These are phyloP conservation scores for Dromas ardeola DNA, from an alignment of 2,113 vertebrate genomes.

Conservation along the genomic window DNA sequence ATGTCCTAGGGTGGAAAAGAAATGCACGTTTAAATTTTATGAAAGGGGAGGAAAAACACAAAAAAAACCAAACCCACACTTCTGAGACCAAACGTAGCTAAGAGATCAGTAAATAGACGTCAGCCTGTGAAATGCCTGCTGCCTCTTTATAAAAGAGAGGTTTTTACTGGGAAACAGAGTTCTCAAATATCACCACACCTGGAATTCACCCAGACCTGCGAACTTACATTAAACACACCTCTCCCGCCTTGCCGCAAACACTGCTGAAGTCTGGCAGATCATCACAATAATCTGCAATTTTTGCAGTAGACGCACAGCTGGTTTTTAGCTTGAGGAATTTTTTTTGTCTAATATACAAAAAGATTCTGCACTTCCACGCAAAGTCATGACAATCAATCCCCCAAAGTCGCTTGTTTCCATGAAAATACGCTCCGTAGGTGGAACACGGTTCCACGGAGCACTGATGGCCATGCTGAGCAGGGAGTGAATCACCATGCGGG, in stretches of 20 bases:
- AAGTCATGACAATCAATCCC: background rate
- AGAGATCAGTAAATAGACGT: background rate
- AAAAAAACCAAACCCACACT: background rate
- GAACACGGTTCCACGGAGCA: fast-evolving
- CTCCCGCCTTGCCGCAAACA: background rate
- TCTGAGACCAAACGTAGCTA: background rate
- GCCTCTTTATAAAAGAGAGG: background rate
- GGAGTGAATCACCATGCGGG: fast-evolving
- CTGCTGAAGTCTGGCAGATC: fast-evolving
- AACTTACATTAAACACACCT: background rate
- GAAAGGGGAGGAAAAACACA: background rate
- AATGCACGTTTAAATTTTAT: background rate
- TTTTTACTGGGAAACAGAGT: background rate
- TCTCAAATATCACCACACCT: constrained; percentile 11
- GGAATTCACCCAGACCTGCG: background rate
- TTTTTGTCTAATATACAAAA: background rate
- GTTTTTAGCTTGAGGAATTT: background rate
- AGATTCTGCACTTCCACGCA: background rate
- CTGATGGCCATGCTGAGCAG: background rate
- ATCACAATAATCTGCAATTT: fast-evolving
- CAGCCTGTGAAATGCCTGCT: background rate
- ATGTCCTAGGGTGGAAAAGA: constrained; percentile 48
- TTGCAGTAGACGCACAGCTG: background rate
- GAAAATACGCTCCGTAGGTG: fast-evolving
- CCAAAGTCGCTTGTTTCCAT: fast-evolving